A percentile compares a stretch with the other conserved stretches of the same genome.
Evolutionary conservation across 1,140 invertebrate genomes (phyloP).

Genomic region (Ericerus pela): DNA sequence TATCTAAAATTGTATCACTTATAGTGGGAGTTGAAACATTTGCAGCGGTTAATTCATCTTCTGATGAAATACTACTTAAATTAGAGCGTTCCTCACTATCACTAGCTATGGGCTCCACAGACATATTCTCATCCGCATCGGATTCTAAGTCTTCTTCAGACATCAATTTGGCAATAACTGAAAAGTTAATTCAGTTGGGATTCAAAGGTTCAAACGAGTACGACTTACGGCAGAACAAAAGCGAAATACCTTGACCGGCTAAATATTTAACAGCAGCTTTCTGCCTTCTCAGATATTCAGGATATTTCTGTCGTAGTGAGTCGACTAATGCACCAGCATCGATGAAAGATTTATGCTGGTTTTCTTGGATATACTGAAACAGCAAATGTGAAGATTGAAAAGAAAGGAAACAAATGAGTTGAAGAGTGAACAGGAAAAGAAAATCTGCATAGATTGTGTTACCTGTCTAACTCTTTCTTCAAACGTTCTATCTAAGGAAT

Average conservation of each 20-base stretch:
- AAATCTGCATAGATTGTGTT: background rate
- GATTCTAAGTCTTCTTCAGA: background rate
- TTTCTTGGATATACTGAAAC: background rate
- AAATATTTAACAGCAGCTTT: background rate
- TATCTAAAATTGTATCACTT: background rate
- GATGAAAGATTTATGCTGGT: background rate
- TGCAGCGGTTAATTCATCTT: background rate
- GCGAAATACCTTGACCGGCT: background rate
- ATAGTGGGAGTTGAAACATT: background rate
- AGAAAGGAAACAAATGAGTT: background rate
- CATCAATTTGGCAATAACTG: background rate
- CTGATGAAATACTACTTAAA: background rate
- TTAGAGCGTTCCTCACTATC: background rate
- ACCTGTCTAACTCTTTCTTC: background rate
- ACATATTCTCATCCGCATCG: background rate
- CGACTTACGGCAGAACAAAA: too few species aligned
- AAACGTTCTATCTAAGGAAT: background rate
- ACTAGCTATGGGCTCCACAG: background rate
- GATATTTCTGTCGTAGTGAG: background rate
- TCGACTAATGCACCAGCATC: background rate
- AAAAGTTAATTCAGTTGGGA: too few species aligned
- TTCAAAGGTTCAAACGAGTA: too few species aligned
- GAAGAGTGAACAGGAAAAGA: background rate
- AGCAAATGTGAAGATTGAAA: background rate
- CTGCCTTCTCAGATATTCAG: slow-evolving; percentile 5